Conservation (phyloP, 2,888 invertebrate genomes). For the Lingula anatina region DNA sequence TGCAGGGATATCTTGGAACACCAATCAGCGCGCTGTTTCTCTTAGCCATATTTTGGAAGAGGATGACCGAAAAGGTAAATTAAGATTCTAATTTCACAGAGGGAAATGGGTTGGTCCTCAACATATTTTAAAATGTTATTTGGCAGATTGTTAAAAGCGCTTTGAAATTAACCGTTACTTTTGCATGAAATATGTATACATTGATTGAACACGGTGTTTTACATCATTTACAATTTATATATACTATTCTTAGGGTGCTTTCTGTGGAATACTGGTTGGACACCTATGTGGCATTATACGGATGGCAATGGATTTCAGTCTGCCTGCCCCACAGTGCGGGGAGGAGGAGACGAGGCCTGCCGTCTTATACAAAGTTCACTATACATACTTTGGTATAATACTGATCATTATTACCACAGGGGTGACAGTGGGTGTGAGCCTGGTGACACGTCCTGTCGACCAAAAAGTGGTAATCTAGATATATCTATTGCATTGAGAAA, state of each 20-base stretch:
- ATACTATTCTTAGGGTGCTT: constrained; percentile 46
- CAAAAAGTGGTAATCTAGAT: no score
- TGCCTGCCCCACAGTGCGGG: constrained; percentile 51
- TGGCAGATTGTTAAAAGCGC: no score
- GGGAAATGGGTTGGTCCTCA: no score
- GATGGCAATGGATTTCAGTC: constrained; percentile 53
- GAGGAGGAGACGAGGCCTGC: constrained; percentile 49
- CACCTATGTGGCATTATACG: constrained; percentile 50
- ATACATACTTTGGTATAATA: constrained; percentile 40
- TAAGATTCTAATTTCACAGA: no score
- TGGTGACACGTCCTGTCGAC: constrained; percentile 18
- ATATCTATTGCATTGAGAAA: no score
- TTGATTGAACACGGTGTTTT: no score
- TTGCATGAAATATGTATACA: no score
- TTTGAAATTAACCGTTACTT: no score
- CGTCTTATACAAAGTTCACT: constrained; percentile 32
- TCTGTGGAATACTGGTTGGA: constrained; percentile 53
- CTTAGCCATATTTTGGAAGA: constrained; percentile 34
- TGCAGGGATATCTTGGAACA: constrained; percentile 45
- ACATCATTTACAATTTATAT: no score
- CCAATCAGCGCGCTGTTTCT: constrained; percentile 42
- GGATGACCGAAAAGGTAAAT: constrained; percentile 41
- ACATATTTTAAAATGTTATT: no score
- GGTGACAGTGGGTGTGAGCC: constrained; percentile 29
- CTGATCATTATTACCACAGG: constrained; percentile 26